These are phyloP conservation scores for Poecilobothrus nobilitatus DNA, from an alignment of 2,888 invertebrate species.

Conservation along the genomic window DNA sequence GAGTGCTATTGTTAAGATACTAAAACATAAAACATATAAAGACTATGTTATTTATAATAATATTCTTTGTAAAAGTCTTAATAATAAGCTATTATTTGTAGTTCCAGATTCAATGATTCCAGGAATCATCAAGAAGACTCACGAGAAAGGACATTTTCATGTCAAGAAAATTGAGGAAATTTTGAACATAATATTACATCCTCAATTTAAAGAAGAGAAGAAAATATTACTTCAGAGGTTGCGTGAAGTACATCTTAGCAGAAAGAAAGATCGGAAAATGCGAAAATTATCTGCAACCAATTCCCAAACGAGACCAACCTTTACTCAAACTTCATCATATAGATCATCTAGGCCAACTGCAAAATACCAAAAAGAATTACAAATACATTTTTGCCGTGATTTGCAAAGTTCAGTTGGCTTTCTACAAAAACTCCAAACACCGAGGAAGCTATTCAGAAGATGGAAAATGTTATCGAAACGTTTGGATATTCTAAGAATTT, in stretches of 20 bases:
- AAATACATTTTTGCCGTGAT: too few species aligned
- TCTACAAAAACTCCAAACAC: too few species aligned
- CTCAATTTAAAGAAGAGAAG: constrained; percentile 14
- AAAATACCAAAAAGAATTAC: too few species aligned
- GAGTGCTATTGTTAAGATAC: constrained; percentile 11
- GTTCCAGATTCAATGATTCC: constrained; percentile 21
- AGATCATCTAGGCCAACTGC: too few species aligned
- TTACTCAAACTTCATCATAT: too few species aligned
- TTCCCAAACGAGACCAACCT: constrained; percentile 30
- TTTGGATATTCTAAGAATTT: too few species aligned
- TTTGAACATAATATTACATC: constrained; percentile 17
- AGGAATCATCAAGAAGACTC: constrained; percentile 20
- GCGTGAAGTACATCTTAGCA: constrained; percentile 19
- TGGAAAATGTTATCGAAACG: too few species aligned
- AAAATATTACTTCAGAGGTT: constrained; percentile 15
- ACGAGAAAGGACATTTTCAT: constrained; percentile 23
- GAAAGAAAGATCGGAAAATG: constrained; percentile 28
- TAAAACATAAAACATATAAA: too few species aligned
- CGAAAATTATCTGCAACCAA: constrained; percentile 32
- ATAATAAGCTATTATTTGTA: constrained; percentile 23
- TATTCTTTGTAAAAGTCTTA: too few species aligned
- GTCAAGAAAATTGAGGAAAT: constrained; percentile 18
- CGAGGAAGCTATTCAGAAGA: too few species aligned
- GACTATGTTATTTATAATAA: too few species aligned
- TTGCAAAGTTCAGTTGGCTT: too few species aligned